phyloP scores from a whole-genome alignment of 2,797 vertebrate genomes.

The Pelodytes ibericus region DNA sequence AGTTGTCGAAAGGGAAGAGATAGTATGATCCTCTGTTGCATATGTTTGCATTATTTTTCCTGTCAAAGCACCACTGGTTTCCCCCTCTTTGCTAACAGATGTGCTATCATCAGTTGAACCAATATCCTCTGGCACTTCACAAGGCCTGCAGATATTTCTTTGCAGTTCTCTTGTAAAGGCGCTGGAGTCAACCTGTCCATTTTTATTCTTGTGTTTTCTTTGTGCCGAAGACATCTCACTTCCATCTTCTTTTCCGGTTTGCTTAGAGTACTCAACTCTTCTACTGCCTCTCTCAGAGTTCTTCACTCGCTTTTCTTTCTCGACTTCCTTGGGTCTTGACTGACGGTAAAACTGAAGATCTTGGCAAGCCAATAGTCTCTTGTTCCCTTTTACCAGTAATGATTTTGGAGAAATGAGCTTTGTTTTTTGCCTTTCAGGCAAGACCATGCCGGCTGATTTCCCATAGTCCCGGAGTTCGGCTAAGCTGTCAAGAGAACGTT shows the following conservation, averaged over 20 bases:
- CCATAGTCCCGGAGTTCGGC: constrained; percentile 73
- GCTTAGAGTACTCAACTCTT: background rate
- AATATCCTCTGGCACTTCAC: background rate
- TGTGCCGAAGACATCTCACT: background rate
- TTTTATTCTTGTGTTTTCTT: constrained; percentile 25
- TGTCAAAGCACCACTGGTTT: background rate
- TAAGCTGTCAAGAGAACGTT: constrained; percentile 70
- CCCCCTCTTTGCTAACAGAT: background rate
- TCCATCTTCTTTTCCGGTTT: background rate
- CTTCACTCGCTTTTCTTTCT: background rate
- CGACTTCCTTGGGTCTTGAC: constrained; percentile 50
- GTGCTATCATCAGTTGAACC: background rate
- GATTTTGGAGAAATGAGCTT: constrained; percentile 67
- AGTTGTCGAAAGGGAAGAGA: background rate
- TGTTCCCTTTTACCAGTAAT: constrained; percentile 62
- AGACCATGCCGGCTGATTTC: constrained; percentile 67
- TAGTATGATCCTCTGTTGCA: background rate
- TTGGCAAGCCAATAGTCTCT: constrained; percentile 71
- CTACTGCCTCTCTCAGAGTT: background rate
- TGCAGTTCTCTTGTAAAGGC: background rate
- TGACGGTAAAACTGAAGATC: constrained; percentile 71
- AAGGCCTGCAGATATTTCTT: background rate
- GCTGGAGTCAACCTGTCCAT: fast-evolving
- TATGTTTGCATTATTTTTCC: background rate
- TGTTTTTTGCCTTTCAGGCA: constrained; percentile 33